Evolutionary conservation across 2,113 vertebrate species (phyloP).

Genomic region (Archilochus colubris): DNA sequence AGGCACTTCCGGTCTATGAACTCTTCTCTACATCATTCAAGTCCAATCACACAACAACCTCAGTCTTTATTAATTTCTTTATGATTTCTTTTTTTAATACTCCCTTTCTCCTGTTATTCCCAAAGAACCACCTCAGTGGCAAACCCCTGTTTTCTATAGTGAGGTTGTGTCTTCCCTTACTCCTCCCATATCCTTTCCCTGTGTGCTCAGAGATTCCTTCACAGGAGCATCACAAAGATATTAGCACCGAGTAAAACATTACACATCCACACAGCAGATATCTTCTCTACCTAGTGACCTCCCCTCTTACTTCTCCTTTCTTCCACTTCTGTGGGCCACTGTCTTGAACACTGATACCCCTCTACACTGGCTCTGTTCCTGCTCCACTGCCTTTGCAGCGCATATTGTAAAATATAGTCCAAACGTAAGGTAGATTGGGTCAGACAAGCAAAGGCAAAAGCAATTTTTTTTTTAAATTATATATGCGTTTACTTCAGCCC

Average conservation of each 20-base stretch:
- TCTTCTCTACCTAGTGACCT: background rate
- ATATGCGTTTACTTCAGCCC: background rate
- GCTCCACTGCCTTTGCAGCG: background rate
- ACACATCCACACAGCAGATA: fast-evolving
- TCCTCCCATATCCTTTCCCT: fast-evolving
- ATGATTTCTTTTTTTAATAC: background rate
- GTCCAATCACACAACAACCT: background rate
- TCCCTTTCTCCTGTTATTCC: background rate
- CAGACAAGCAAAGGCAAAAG: background rate
- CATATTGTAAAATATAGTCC: background rate
- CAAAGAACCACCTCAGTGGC: background rate
- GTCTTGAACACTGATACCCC: background rate
- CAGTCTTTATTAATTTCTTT: background rate
- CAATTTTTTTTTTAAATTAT: background rate
- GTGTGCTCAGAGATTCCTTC: background rate
- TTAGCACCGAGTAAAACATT: background rate
- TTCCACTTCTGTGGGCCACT: background rate
- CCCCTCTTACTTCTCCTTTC: background rate
- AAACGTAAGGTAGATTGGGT: background rate
- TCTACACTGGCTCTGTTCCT: background rate
- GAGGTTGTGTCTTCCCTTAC: background rate
- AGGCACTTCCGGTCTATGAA: background rate
- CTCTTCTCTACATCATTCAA: background rate
- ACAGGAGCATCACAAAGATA: background rate
- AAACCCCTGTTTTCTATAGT: background rate